Conservation (phyloP, 2,888 invertebrate species). For the Rhagophthalmus giganteus region DNA sequence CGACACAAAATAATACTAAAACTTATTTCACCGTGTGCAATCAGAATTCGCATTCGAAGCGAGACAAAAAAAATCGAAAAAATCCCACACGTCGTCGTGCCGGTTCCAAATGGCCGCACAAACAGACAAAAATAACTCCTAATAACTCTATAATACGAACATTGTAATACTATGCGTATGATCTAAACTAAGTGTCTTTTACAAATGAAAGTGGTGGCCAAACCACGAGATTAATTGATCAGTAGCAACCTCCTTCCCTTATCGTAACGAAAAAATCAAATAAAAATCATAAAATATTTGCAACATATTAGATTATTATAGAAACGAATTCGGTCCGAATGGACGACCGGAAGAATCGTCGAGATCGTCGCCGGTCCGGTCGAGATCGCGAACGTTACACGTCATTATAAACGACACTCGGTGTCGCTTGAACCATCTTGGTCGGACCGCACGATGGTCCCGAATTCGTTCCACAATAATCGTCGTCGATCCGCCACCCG, state of each 20-base stretch:
- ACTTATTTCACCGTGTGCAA: slow-evolving; percentile 1
- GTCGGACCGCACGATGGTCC: no score
- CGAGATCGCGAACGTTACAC: no score
- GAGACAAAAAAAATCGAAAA: slow-evolving; percentile 9
- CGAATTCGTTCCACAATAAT: neutral
- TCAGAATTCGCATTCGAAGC: slow-evolving; percentile 1
- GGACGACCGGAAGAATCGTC: no score
- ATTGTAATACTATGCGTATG: slow-evolving; percentile 54
- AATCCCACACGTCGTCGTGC: slow-evolving; percentile 1
- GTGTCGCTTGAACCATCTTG: no score
- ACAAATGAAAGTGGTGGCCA: slow-evolving; percentile 32
- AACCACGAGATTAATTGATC: slow-evolving; percentile 18
- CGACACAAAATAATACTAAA: slow-evolving; percentile 20
- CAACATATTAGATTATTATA: neutral
- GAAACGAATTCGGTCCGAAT: neutral
- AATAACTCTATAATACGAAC: slow-evolving; percentile 44
- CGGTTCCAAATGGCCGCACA: slow-evolving; percentile 30
- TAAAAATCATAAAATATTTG: neutral
- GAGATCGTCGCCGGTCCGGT: no score
- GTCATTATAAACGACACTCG: neutral
- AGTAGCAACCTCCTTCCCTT: slow-evolving; percentile 21
- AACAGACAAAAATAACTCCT: slow-evolving; percentile 37
- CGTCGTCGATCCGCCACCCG: neutral
- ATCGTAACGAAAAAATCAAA: neutral
- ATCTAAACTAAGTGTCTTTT: slow-evolving; percentile 55